A percentile compares a stretch with the other conserved stretches of the same genome.
Evolutionary conservation across 2,797 vertebrate species (phyloP).

Genomic region (Sebastolobus altivelis): DNA sequence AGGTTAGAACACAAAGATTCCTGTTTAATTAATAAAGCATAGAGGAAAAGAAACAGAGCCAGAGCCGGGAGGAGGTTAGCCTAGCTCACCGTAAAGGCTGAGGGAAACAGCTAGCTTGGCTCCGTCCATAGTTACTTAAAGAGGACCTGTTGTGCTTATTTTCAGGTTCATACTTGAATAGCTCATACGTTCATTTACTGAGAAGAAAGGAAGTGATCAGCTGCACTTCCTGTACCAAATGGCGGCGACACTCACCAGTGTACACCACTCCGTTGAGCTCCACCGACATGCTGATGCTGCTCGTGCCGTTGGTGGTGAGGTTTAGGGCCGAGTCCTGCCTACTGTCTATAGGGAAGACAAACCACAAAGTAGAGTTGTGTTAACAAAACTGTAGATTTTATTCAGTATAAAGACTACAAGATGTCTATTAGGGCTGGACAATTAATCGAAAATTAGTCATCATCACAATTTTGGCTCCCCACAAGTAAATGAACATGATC

Average conservation of each 20-base stretch:
- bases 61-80: not conserved
- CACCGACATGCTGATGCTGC: constrained; percentile 97
- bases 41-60: no score
- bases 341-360: constrained; percentile 78
- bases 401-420: not conserved
- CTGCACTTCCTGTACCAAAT: constrained; percentile 20
- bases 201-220: not conserved
- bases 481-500: no score
- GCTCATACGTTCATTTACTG: not conserved
- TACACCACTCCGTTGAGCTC: constrained; percentile 97
- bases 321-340: constrained; percentile 88
- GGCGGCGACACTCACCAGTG: constrained; percentile 86
- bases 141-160: no score
- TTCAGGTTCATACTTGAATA: no score
- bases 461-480: no score
- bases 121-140: not conserved
- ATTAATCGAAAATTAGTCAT: no score
- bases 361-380: not conserved
- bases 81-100: not conserved
- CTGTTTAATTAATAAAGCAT: not conserved
- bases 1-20: not conserved
- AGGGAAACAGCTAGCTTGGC: not conserved
- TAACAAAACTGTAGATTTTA: not conserved
- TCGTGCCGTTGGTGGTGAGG: constrained; percentile 89
- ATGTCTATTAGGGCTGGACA: not conserved